These are phyloP conservation scores for Rhyacichthys aspro DNA, from an alignment of 2,797 vertebrate genomes.

Conservation along the genomic window DNA sequence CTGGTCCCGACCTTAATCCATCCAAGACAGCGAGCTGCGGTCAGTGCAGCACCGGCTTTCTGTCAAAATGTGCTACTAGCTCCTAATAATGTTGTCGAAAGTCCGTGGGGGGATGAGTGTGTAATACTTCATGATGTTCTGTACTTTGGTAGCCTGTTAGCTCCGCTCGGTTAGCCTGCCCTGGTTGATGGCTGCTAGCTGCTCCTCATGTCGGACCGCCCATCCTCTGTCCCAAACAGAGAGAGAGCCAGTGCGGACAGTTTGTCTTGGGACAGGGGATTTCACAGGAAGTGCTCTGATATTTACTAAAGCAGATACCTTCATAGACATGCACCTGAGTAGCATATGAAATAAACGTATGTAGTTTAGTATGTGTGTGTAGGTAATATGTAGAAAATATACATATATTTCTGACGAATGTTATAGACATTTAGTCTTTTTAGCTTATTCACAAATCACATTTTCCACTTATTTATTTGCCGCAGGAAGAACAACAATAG, in stretches of 20 bases:
- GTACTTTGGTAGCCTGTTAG: constrained; percentile 58
- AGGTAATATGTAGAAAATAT: too few species aligned
- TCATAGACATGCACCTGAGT: neutral
- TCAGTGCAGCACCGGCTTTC: constrained; percentile 25
- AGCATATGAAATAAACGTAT: constrained; percentile 4
- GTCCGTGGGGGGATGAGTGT: constrained; percentile 10
- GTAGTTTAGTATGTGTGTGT: too few species aligned
- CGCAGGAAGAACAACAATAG: too few species aligned
- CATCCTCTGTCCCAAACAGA: constrained; percentile 28
- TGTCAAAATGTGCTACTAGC: constrained; percentile 33
- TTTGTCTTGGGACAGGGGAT: constrained; percentile 32
- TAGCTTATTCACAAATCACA: too few species aligned
- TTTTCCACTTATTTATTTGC: too few species aligned
- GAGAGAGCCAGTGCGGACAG: neutral
- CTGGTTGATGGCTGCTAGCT: constrained; percentile 37
- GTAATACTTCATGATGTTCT: constrained; percentile 45
- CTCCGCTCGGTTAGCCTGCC: constrained; percentile 49
- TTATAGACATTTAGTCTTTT: too few species aligned
- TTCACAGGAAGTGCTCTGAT: constrained; percentile 16
- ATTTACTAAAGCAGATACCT: constrained; percentile 1
- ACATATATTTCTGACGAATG: too few species aligned
- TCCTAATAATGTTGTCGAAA: constrained; percentile 37
- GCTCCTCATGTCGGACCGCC: constrained; percentile 63
- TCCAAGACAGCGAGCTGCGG: constrained; percentile 35
- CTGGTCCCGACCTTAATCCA: constrained; percentile 60